A percentile compares a stretch with the other conserved stretches of the same genome.
Evolutionary conservation across 2,113 vertebrate species (phyloP).

Genomic region (Stigmatopora nigra): DNA sequence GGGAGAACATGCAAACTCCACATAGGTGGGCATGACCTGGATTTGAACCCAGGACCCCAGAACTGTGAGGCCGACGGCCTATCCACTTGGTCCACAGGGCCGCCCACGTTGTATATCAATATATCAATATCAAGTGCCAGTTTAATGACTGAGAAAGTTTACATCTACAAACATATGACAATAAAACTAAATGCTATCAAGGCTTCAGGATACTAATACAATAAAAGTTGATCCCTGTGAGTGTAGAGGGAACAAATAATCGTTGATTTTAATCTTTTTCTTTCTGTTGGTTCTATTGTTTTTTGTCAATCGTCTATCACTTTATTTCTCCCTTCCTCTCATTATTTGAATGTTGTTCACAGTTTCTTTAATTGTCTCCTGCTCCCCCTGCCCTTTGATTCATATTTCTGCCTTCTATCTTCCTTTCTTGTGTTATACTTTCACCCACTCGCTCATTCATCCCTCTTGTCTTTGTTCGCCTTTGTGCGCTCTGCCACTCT

Average conservation of each 20-base stretch:
- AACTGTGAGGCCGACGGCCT: too few species aligned
- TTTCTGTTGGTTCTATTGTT: constrained; percentile 2
- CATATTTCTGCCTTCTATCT: constrained; percentile 1
- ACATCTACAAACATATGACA: not conserved
- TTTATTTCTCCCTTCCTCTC: not conserved
- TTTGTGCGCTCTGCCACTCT: constrained; percentile 60
- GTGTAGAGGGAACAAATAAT: constrained; percentile 5
- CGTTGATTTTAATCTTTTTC: not conserved
- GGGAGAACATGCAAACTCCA: too few species aligned
- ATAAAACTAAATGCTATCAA: not conserved
- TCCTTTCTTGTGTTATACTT: not conserved
- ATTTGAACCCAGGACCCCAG: too few species aligned
- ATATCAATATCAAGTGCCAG: too few species aligned
- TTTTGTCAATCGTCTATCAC: not conserved
- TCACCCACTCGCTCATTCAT: constrained; percentile 4
- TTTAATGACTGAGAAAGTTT: not conserved
- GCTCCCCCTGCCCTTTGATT: not conserved
- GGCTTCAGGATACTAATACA: not conserved
- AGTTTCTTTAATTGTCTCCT: not conserved
- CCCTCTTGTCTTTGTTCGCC: constrained; percentile 24
- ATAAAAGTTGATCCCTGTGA: constrained; percentile 4
- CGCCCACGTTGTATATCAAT: too few species aligned
- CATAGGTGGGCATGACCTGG: too few species aligned
- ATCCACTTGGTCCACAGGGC: too few species aligned
- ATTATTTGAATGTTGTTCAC: not conserved